Conservation (phyloP, 2,113 vertebrate genomes). For the Scartelaos histophorus region DNA sequence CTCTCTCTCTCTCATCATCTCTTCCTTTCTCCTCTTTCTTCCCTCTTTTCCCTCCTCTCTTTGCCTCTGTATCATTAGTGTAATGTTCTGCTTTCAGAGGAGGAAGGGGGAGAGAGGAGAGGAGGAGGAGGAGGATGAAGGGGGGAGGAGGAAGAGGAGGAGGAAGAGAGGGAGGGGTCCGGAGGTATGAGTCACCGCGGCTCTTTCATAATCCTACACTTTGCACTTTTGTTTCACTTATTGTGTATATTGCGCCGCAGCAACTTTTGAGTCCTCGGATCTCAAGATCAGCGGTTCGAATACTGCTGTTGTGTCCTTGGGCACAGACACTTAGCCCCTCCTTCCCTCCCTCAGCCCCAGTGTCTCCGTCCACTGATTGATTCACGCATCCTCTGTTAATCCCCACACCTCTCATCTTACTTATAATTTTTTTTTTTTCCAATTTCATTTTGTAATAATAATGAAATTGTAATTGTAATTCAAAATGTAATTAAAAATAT, state of each 20-base stretch:
- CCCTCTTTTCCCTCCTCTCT: not conserved
- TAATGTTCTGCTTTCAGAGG: slow-evolving; percentile 59
- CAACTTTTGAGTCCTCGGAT: no score
- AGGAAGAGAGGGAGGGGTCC: slow-evolving; percentile 8
- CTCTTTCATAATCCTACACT: not conserved
- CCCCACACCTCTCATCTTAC: no score
- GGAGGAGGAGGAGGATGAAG: not conserved
- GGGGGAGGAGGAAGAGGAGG: not conserved
- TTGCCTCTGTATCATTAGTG: slow-evolving; percentile 64
- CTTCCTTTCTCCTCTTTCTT: no score
- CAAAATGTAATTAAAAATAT: not conserved
- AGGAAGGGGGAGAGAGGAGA: not conserved
- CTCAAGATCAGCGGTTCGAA: no score
- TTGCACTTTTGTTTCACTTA: not conserved
- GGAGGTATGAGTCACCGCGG: slow-evolving; percentile 56
- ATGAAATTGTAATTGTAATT: not conserved
- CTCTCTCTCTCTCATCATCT: no score
- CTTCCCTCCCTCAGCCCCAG: no score
- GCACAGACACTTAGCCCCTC: no score
- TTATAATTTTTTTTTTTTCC: no score
- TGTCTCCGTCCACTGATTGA: no score
- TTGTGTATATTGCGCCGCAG: not conserved
- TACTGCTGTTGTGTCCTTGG: no score
- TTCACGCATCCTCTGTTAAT: no score
- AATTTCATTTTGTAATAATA: no score